These are phyloP conservation scores for Todiramphus saurophagus DNA, from an alignment of 2,113 vertebrate genomes.

Conservation along the genomic window DNA sequence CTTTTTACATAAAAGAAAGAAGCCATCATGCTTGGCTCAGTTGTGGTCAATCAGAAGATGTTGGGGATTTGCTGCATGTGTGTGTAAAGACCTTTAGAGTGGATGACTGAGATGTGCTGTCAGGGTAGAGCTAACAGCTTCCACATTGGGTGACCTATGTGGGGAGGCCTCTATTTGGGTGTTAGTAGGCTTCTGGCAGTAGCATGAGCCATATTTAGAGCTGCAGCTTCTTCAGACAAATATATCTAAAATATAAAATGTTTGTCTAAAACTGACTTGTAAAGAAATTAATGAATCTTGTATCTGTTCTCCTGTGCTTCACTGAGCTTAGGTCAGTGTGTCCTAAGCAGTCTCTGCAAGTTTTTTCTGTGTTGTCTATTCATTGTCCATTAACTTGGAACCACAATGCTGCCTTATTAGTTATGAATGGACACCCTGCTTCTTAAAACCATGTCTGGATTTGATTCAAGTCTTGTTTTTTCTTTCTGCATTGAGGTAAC, in stretches of 20 bases:
- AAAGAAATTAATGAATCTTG: neutral
- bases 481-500: neutral
- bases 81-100: neutral
- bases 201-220: neutral
- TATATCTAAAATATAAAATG: neutral
- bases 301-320: neutral
- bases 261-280: neutral
- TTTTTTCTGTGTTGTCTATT: neutral
- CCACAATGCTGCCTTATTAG: neutral
- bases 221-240: neutral
- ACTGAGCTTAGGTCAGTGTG: neutral
- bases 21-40: neutral
- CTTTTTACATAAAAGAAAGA: neutral
- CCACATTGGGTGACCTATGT: accelerated
- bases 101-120: neutral
- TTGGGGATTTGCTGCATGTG: neutral
- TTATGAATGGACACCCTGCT: neutral
- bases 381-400: neutral
- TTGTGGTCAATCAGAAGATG: neutral
- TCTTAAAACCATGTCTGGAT: neutral
- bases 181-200: neutral
- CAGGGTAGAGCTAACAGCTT: neutral
- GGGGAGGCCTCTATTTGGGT: accelerated
- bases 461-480: neutral
- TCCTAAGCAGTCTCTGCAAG: neutral